phyloP scores from a whole-genome alignment of 2,113 vertebrate species.

The Clarias batrachus region DNA sequence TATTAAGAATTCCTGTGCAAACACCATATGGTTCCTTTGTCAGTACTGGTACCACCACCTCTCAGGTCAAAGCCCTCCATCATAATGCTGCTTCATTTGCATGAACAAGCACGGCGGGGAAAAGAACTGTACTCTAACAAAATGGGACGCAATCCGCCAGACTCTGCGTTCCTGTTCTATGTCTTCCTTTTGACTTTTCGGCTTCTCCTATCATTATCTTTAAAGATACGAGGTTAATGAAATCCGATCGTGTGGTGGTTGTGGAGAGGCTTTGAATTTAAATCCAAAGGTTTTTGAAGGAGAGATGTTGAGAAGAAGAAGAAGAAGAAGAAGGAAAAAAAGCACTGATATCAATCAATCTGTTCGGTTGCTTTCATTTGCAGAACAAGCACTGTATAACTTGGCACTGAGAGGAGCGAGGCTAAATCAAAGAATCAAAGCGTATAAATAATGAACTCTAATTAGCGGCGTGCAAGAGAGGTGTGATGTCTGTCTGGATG shows the following conservation, averaged over 20 bases:
- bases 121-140: conserved; percentile 34
- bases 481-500: conserved; percentile 70
- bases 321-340: conserved; percentile 46
- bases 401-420: conserved; percentile 63
- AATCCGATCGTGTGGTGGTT: conserved; percentile 44
- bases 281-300: conserved; percentile 55
- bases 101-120: conserved; percentile 26
- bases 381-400: conserved; percentile 66
- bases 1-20: neutral
- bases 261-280: conserved; percentile 66
- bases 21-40: conserved; percentile 39
- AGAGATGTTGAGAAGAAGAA: conserved; percentile 46
- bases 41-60: neutral
- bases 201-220: conserved; percentile 57
- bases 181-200: neutral
- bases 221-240: conserved; percentile 63
- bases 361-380: conserved; percentile 72
- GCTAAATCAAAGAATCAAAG: conserved; percentile 80
- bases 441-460: conserved; percentile 78
- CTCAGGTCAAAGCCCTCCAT: conserved; percentile 33
- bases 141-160: conserved; percentile 23
- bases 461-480: conserved; percentile 72
- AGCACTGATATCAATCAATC: conserved; percentile 70
- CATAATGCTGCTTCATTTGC: conserved; percentile 39
- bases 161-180: conserved; percentile 23